These are phyloP conservation scores for Sclerurus mexicanus DNA, from an alignment of 2,113 vertebrate genomes.

Conservation along the genomic window DNA sequence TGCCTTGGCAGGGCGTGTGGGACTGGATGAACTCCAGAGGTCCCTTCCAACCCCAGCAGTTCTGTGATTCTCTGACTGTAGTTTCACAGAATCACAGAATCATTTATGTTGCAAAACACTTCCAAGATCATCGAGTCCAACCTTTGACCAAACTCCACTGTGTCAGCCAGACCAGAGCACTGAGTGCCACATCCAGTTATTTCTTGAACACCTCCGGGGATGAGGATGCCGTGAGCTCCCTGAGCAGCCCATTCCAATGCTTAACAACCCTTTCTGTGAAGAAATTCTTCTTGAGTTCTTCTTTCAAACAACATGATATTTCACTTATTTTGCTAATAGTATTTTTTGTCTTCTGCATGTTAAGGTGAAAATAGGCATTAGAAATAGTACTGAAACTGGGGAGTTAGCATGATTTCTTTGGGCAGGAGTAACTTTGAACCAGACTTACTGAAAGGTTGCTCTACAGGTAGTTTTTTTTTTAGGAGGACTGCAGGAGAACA, in stretches of 20 bases:
- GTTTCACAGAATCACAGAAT: neutral
- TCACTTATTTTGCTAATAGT: neutral
- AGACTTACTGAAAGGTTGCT: neutral
- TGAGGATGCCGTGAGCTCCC: neutral
- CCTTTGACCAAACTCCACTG: neutral
- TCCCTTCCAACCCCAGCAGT: neutral
- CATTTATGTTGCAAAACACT: neutral
- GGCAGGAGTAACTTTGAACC: neutral
- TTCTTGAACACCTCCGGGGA: neutral
- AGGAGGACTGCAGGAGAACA: neutral
- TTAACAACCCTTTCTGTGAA: neutral
- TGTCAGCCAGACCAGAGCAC: neutral
- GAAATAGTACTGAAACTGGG: neutral
- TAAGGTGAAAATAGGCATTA: neutral
- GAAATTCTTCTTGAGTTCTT: neutral
- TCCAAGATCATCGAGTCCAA: neutral
- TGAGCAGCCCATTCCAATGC: neutral
- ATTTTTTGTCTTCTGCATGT: neutral
- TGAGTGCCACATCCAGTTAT: neutral
- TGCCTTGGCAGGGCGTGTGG: neutral
- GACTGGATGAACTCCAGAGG: no score
- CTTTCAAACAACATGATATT: accelerated
- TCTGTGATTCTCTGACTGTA: neutral
- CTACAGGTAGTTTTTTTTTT: neutral
- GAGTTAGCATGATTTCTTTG: accelerated